Conservation (phyloP, 1,140 invertebrate genomes). For the Lutraria rhynchaena region DNA sequence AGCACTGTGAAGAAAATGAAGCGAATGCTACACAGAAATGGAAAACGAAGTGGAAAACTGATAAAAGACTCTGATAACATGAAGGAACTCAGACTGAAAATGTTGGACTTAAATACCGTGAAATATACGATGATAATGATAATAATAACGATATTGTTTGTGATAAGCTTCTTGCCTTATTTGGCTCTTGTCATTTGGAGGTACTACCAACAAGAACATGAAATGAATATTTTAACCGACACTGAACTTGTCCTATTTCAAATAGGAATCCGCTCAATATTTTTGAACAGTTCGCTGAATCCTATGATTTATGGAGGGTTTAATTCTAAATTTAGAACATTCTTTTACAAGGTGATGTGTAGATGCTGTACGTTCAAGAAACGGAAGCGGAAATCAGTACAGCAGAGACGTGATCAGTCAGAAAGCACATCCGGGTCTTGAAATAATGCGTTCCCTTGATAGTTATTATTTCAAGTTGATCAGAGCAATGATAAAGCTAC, state of each 20-base stretch:
- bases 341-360: constrained; percentile 18
- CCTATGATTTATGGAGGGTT: constrained; percentile 60
- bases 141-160: constrained; percentile 34
- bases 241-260: constrained; percentile 42
- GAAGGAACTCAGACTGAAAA: constrained; percentile 41
- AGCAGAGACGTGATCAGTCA: constrained; percentile 29
- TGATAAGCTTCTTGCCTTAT: constrained; percentile 51
- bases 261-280: constrained; percentile 56
- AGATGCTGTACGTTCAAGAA: constrained; percentile 1
- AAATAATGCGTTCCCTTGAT: too few species aligned
- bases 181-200: constrained; percentile 48
- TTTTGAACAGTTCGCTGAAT: constrained; percentile 58
- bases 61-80: constrained; percentile 28
- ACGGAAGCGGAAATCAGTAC: not conserved
- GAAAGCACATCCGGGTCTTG: constrained; percentile 27
- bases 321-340: constrained; percentile 54
- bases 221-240: constrained; percentile 23
- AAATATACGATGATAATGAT: constrained; percentile 57
- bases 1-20: constrained; percentile 28
- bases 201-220: constrained; percentile 33
- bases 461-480: too few species aligned
- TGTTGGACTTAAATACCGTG: constrained; percentile 43
- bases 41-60: constrained; percentile 1
- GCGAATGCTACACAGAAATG: not conserved
- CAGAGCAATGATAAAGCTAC: too few species aligned